These are phyloP conservation scores for Chlamydotis undulata DNA, from an alignment of 2,113 vertebrate species.

Conservation along the genomic window DNA sequence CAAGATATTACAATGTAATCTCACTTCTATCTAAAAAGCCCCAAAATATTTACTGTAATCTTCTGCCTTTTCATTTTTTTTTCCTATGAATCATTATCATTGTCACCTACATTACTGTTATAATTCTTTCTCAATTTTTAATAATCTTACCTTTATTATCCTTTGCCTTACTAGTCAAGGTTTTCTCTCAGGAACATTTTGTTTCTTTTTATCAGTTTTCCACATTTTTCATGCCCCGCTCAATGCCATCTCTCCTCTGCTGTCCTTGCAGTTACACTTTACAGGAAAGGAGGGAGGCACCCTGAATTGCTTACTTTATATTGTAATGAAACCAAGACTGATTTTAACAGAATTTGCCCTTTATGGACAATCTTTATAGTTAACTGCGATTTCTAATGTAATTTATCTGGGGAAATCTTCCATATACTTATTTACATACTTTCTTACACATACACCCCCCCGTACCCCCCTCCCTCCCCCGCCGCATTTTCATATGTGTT, in stretches of 20 bases:
- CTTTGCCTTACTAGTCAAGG: neutral
- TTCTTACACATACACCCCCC: accelerated
- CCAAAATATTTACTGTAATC: neutral
- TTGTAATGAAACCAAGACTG: neutral
- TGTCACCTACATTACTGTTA: neutral
- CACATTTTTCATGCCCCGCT: neutral
- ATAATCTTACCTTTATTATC: neutral
- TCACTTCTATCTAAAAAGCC: neutral
- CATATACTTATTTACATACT: neutral
- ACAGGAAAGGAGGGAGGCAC: neutral
- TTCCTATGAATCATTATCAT: neutral
- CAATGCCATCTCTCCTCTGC: neutral
- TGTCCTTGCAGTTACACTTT: neutral
- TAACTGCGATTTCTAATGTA: neutral
- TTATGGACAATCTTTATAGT: neutral
- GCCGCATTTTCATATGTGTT: neutral
- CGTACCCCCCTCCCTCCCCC: too few relatives aligned
- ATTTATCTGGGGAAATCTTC: neutral
- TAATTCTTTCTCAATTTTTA: neutral
- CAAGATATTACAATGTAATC: neutral
- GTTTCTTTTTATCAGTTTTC: neutral
- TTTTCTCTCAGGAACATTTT: neutral
- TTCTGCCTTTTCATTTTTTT: neutral
- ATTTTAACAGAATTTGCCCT: neutral
- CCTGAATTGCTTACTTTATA: neutral